Conservation (phyloP, 2,888 invertebrate genomes). For the Hermodice carunculata region DNA sequence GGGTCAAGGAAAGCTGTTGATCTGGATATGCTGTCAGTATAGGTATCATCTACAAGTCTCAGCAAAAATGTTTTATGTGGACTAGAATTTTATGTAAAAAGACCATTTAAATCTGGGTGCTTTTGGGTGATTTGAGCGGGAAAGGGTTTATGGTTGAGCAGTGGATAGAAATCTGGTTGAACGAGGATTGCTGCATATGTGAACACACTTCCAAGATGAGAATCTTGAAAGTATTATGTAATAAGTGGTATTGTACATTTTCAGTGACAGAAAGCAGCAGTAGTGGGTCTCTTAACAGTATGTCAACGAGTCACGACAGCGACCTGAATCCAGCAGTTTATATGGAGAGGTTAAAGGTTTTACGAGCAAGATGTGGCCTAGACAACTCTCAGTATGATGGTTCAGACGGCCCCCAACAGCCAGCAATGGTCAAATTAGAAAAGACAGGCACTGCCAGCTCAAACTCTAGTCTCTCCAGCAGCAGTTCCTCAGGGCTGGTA, state of each 20-base stretch:
- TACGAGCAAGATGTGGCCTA: constrained; percentile 67
- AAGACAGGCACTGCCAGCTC: constrained; percentile 1
- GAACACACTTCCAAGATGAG: too few species aligned
- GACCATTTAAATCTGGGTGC: too few species aligned
- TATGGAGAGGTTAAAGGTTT: constrained; percentile 61
- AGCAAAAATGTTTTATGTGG: too few species aligned
- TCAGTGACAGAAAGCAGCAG: constrained; percentile 6
- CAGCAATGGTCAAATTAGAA: background rate
- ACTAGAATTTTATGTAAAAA: too few species aligned
- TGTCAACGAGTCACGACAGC: background rate
- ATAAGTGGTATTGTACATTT: background rate
- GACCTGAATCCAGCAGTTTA: constrained; percentile 41
- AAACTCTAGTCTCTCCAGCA: constrained; percentile 2
- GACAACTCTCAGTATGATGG: constrained; percentile 37
- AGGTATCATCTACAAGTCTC: too few species aligned
- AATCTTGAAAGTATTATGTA: too few species aligned
- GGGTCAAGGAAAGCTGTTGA: too few species aligned
- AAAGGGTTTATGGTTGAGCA: too few species aligned
- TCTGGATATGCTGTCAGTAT: too few species aligned
- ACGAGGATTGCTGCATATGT: too few species aligned
- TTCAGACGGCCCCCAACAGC: background rate
- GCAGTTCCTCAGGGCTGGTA: constrained; percentile 2
- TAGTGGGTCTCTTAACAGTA: constrained; percentile 1
- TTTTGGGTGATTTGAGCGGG: too few species aligned
- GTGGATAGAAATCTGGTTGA: too few species aligned